Evolutionary conservation across 1,140 invertebrate species (phyloP).

Genomic region (Leptinotarsa defecta): DNA sequence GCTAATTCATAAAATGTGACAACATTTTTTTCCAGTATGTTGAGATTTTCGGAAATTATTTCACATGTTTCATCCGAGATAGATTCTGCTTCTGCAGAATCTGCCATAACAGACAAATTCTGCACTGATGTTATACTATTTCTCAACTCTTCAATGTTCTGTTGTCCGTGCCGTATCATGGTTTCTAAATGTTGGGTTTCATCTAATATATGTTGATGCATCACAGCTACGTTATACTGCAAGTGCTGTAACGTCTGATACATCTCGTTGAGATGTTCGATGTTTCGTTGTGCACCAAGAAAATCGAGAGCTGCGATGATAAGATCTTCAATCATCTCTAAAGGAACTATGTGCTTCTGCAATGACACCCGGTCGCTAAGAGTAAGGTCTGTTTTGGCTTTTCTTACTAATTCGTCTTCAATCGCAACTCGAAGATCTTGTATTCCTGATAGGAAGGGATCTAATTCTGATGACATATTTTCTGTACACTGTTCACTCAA

Average conservation of each 20-base stretch:
- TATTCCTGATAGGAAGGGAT: constrained; percentile 37
- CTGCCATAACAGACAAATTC: constrained; percentile 44
- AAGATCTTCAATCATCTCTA: constrained; percentile 47
- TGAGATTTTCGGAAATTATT: constrained; percentile 41
- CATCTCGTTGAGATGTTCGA: constrained; percentile 31
- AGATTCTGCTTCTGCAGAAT: background rate
- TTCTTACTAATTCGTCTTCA: constrained; percentile 37
- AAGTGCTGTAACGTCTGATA: constrained; percentile 42
- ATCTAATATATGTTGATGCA: constrained; percentile 48
- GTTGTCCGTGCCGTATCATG: constrained; percentile 27
- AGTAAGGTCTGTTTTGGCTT: constrained; percentile 41
- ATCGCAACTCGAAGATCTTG: constrained; percentile 38
- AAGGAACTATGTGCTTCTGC: constrained; percentile 42
- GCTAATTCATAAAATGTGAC: constrained; percentile 43
- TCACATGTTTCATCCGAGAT: constrained; percentile 28
- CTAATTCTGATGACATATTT: constrained; percentile 28
- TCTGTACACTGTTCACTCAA: constrained; percentile 34
- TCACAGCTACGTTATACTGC: constrained; percentile 49
- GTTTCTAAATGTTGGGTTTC: constrained; percentile 36
- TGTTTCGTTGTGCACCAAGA: constrained; percentile 31
- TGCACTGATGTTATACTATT: constrained; percentile 46
- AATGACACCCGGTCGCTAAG: constrained; percentile 38
- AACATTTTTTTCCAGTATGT: constrained; percentile 46
- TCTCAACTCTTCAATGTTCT: constrained; percentile 45
- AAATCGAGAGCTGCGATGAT: constrained; percentile 46